Conservation (phyloP, 2,797 vertebrate species). For the Halcyon leucocephala region DNA sequence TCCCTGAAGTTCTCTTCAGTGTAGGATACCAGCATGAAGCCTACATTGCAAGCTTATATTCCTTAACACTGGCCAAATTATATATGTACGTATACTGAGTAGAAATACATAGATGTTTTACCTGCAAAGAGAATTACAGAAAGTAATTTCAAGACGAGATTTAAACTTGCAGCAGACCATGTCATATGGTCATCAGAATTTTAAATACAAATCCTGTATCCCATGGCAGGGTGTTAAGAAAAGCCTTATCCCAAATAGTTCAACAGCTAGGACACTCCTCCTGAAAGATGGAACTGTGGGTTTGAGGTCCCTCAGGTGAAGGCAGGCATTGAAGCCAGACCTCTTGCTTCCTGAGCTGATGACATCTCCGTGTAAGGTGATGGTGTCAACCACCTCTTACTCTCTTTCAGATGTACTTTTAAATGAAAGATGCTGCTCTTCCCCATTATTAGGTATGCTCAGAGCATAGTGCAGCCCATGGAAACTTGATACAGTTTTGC, state of each 20-base stretch:
- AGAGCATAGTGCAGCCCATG: not conserved
- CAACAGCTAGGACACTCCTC: not conserved
- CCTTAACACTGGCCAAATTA: not conserved
- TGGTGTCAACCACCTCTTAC: not conserved
- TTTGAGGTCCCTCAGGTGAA: not conserved
- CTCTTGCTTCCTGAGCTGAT: not conserved
- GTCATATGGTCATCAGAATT: not conserved
- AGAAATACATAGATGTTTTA: not conserved
- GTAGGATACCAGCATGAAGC: not conserved
- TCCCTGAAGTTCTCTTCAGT: not conserved
- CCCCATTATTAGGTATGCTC: not conserved
- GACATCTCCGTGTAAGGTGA: not conserved
- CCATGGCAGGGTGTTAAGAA: not conserved
- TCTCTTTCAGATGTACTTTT: not conserved
- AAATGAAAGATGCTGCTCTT: not conserved
- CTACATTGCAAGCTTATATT: not conserved
- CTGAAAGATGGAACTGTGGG: not conserved
- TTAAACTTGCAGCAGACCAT: not conserved
- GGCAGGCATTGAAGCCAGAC: not conserved
- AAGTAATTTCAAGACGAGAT: not conserved
- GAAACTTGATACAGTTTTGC: not conserved
- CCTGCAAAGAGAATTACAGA: not conserved
- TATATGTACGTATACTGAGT: not conserved
- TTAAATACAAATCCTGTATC: not conserved
- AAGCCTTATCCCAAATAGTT: not conserved